Percentiles rank a stretch among this genome's conserved stretches.
These are phyloP conservation scores for Danio tinwini DNA, from an alignment of 2,797 vertebrate species.

Conservation along the genomic window DNA sequence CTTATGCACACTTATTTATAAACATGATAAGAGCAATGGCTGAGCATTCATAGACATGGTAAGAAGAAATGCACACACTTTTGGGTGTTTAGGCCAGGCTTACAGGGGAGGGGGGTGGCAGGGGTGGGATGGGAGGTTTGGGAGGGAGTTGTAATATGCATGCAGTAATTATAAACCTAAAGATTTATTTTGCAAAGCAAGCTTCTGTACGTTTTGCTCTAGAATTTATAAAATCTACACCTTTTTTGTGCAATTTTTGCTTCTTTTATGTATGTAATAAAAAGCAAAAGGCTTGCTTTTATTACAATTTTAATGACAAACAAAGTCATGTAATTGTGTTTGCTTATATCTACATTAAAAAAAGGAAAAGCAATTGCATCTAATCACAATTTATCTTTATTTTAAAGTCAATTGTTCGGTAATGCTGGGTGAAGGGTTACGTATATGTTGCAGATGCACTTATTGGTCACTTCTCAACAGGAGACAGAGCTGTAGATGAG, in stretches of 20 bases:
- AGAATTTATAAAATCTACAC: background rate
- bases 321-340: slow-evolving; percentile 13
- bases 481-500: slow-evolving; percentile 58
- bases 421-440: background rate
- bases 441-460: background rate
- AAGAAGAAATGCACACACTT: slow-evolving; percentile 24
- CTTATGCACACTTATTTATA: background rate
- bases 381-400: background rate
- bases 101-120: slow-evolving; percentile 70
- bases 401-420: background rate
- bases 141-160: slow-evolving; percentile 54
- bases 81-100: slow-evolving; percentile 67
- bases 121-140: slow-evolving; percentile 60
- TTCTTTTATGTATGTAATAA: background rate
- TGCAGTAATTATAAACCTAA: background rate
- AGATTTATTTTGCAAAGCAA: slow-evolving; percentile 3
- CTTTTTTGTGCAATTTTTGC: background rate
- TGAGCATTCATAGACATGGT: slow-evolving; percentile 3
- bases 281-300: slow-evolving; percentile 11
- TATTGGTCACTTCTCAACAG: slow-evolving; percentile 19
- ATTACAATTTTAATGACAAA: background rate
- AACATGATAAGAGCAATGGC: too few relatives aligned
- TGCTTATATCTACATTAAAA: background rate
- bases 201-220: background rate
- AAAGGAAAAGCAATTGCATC: background rate